Evolutionary conservation across 2,797 vertebrate species (phyloP).

Genomic region (Todus mexicanus): DNA sequence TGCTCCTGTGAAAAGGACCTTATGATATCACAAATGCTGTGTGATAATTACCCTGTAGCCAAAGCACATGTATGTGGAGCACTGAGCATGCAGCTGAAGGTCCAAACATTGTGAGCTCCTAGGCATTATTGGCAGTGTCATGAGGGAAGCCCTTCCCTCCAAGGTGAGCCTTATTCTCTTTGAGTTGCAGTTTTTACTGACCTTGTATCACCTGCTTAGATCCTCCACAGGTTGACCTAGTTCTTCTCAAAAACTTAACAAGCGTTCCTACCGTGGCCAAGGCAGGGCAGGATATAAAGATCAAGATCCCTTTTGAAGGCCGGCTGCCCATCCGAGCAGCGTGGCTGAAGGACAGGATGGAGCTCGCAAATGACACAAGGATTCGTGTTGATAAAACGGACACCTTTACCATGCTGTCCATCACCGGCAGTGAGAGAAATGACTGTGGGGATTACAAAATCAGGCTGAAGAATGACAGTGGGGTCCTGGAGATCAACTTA

Average conservation of each 20-base stretch:
- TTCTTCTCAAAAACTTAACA: slow-evolving; percentile 72
- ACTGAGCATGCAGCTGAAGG: not conserved
- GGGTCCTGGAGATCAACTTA: slow-evolving; percentile 75
- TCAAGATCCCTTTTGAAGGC: slow-evolving; percentile 83
- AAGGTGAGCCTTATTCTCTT: not conserved
- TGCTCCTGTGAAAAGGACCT: not conserved
- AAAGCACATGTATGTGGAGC: not conserved
- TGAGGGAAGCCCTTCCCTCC: not conserved
- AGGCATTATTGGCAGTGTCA: not conserved
- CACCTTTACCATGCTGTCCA: slow-evolving; percentile 76
- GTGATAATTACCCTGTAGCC: not conserved
- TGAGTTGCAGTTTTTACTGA: not conserved
- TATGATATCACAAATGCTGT: not conserved
- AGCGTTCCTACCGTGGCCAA: slow-evolving; percentile 78
- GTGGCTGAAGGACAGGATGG: slow-evolving; percentile 83
- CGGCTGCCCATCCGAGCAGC: slow-evolving; percentile 77
- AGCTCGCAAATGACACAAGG: slow-evolving; percentile 71
- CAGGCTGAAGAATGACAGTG: slow-evolving; percentile 83
- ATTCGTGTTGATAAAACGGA: slow-evolving; percentile 75
- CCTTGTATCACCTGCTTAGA: slow-evolving; percentile 67
- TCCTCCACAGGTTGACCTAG: slow-evolving; percentile 79
- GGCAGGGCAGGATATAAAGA: slow-evolving; percentile 78
- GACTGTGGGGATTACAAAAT: slow-evolving; percentile 84
- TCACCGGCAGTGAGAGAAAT: slow-evolving; percentile 78
- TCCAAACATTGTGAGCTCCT: not conserved